Percentiles rank a stretch among this genome's conserved stretches.
Evolutionary conservation across 2,888 invertebrate species (phyloP).

Genomic region (Hyposoter dolosus): DNA sequence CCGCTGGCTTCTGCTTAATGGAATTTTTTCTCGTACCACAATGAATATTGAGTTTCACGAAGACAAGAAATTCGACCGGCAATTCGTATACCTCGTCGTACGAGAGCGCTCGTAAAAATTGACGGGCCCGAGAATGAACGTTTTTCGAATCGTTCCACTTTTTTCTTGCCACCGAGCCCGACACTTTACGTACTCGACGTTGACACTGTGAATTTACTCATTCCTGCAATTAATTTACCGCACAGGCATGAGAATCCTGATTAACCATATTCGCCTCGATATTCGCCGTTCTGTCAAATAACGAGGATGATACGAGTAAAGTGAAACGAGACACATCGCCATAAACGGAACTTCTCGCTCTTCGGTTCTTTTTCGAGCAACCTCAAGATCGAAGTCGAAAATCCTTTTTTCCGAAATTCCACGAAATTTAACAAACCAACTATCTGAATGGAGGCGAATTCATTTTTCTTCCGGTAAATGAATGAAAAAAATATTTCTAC

Average conservation of each 20-base stretch:
- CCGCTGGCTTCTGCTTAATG: slow-evolving; percentile 35
- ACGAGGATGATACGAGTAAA: neutral
- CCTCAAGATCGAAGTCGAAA: no score
- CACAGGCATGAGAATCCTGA: neutral
- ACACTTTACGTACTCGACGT: neutral
- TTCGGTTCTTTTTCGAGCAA: neutral
- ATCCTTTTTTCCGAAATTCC: no score
- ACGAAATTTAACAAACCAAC: no score
- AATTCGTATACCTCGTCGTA: neutral
- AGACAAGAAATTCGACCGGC: neutral
- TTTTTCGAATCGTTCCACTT: slow-evolving; percentile 38
- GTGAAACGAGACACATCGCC: neutral
- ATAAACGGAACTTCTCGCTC: neutral
- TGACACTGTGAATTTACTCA: neutral
- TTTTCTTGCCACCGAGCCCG: neutral
- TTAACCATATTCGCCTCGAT: neutral
- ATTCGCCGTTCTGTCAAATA: neutral
- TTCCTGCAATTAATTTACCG: neutral
- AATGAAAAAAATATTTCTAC: neutral
- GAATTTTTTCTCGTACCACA: slow-evolving; percentile 39
- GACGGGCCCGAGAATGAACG: no score
- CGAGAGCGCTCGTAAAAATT: slow-evolving; percentile 2
- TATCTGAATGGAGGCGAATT: no score
- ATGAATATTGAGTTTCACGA: neutral
- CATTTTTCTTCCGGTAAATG: neutral